Evolutionary conservation across 2,797 vertebrate genomes (phyloP).

Genomic region (Amblyraja radiata): DNA sequence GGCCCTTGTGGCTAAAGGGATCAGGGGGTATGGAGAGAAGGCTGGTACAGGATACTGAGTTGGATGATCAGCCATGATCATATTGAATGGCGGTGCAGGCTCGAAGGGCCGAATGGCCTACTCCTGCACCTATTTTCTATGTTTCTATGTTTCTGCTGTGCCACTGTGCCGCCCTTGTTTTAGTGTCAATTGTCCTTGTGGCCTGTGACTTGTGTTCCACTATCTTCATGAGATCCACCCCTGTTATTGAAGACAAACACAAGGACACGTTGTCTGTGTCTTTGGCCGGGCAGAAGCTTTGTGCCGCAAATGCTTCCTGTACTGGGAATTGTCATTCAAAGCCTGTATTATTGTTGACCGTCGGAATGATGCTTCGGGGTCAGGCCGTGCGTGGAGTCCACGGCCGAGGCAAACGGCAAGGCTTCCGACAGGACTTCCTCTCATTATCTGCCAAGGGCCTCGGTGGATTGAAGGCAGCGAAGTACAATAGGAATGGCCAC

Average conservation of each 20-base stretch:
- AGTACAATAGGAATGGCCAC: neutral
- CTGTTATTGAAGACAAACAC: neutral
- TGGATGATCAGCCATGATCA: too few relatives aligned
- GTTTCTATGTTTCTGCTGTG: too few relatives aligned
- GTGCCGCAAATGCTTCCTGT: neutral
- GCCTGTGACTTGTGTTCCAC: neutral
- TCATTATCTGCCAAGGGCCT: neutral
- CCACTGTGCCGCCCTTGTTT: too few relatives aligned
- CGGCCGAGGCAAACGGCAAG: neutral
- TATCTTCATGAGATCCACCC: neutral
- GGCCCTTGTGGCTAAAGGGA: too few relatives aligned
- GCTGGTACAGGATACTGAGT: too few relatives aligned
- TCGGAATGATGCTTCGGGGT: neutral
- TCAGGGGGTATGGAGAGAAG: too few relatives aligned
- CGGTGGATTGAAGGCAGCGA: neutral
- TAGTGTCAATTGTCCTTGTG: neutral
- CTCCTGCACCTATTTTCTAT: too few relatives aligned
- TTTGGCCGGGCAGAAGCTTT: neutral
- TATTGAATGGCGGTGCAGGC: too few relatives aligned
- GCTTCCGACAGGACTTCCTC: constrained; percentile 35
- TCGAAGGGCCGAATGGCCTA: too few relatives aligned
- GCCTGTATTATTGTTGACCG: neutral
- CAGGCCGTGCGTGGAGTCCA: neutral
- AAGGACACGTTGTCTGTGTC: neutral
- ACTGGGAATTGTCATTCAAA: constrained; percentile 14